Percentiles rank a stretch among this genome's conserved stretches.
Evolutionary conservation across 2,888 invertebrate species (phyloP).

Genomic region (Isoperla grammatica): DNA sequence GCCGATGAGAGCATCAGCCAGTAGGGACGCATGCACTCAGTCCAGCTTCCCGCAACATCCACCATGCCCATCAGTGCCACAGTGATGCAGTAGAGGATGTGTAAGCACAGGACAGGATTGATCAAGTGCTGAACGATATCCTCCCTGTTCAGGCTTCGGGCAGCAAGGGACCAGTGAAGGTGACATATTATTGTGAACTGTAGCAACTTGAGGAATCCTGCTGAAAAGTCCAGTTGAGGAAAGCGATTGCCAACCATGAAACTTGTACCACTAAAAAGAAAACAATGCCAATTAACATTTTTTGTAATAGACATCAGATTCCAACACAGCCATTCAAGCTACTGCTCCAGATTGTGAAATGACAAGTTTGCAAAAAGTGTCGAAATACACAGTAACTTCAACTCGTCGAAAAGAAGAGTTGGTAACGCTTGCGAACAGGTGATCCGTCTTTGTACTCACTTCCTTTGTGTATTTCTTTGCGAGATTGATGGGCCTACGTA

Average conservation of each 20-base stretch:
- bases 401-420: too few relatives aligned
- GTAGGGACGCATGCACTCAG: slow-evolving; percentile 49
- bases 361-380: too few relatives aligned
- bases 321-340: too few relatives aligned
- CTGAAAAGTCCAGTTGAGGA: slow-evolving; percentile 46
- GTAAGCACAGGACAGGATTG: slow-evolving; percentile 44
- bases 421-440: too few relatives aligned
- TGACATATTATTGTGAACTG: slow-evolving; percentile 48
- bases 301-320: too few relatives aligned
- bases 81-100: slow-evolving; percentile 45
- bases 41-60: slow-evolving; percentile 44
- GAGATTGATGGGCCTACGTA: too few relatives aligned
- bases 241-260: slow-evolving; percentile 43
- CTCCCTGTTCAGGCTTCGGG: slow-evolving; percentile 45
- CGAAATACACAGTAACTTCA: too few relatives aligned
- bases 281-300: too few relatives aligned
- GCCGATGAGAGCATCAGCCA: slow-evolving; percentile 49
- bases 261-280: slow-evolving; percentile 43
- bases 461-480: too few relatives aligned
- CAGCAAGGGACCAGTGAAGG: slow-evolving; percentile 48
- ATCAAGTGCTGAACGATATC: slow-evolving; percentile 42
- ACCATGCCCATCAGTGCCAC: slow-evolving; percentile 46
- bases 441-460: too few relatives aligned
- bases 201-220: slow-evolving; percentile 46
- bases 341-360: too few relatives aligned